These are phyloP conservation scores for Pegoplata infirma DNA, from an alignment of 2,888 invertebrate genomes.

Conservation along the genomic window DNA sequence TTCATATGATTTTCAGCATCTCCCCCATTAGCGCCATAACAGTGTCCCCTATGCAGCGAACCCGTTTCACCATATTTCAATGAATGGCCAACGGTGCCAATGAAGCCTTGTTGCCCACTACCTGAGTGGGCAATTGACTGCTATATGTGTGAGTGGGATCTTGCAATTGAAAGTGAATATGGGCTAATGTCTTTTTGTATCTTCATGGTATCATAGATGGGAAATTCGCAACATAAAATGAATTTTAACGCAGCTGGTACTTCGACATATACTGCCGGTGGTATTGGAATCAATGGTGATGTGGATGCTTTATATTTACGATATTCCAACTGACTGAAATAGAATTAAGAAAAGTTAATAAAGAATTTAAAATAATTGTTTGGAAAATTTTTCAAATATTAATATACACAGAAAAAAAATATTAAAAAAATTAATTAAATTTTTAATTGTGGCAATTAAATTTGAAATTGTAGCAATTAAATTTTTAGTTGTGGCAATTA, in stretches of 20 bases:
- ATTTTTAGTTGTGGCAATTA: no score
- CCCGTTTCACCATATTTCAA: slow-evolving; percentile 63
- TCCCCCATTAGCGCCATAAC: slow-evolving; percentile 74
- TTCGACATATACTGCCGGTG: slow-evolving; percentile 91
- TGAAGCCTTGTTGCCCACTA: slow-evolving; percentile 70
- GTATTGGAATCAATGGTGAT: slow-evolving; percentile 92
- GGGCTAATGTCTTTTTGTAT: slow-evolving; percentile 78
- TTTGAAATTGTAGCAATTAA: no score
- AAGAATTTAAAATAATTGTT: background rate
- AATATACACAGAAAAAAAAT: no score
- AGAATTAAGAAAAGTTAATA: slow-evolving; percentile 34
- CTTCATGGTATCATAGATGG: slow-evolving; percentile 88
- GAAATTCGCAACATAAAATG: slow-evolving; percentile 92
- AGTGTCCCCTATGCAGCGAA: slow-evolving; percentile 69
- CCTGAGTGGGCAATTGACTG: slow-evolving; percentile 77
- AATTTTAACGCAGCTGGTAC: slow-evolving; percentile 90
- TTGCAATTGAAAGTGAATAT: slow-evolving; percentile 76
- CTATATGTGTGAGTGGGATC: slow-evolving; percentile 78
- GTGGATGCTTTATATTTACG: slow-evolving; percentile 92
- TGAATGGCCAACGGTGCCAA: slow-evolving; percentile 69
- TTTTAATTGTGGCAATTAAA: no score
- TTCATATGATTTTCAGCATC: slow-evolving; percentile 73
- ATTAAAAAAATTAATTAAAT: no score
- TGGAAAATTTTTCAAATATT: background rate
- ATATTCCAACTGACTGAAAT: slow-evolving; percentile 87